Percentiles rank a stretch among this genome's conserved stretches.
These are phyloP conservation scores for Lanius ludovicianus DNA, from an alignment of 2,113 vertebrate species.

Conservation along the genomic window DNA sequence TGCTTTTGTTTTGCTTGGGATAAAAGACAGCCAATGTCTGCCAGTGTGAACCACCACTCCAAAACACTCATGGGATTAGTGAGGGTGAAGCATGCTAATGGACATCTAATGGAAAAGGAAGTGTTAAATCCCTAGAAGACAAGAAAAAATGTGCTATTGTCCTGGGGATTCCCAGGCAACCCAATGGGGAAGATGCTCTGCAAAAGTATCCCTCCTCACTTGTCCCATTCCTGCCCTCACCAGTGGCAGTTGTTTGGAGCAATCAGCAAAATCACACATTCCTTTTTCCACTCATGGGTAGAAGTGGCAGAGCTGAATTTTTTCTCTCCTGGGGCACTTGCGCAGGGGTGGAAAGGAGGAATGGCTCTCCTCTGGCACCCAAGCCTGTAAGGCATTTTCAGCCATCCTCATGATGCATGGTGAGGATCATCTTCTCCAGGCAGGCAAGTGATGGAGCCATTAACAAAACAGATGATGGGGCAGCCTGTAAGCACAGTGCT, in stretches of 20 bases:
- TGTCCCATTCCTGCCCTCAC: neutral
- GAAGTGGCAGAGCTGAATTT: neutral
- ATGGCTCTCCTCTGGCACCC: neutral
- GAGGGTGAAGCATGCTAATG: neutral
- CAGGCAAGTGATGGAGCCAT: neutral
- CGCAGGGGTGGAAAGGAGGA: neutral
- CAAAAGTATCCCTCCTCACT: neutral
- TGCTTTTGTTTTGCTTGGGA: neutral
- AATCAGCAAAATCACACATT: neutral
- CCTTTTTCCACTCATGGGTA: neutral
- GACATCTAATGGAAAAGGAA: neutral
- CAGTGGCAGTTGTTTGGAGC: accelerated
- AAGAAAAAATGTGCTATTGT: neutral
- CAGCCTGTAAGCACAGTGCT: accelerated
- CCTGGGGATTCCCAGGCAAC: neutral
- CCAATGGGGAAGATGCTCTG: accelerated
- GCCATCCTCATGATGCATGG: neutral
- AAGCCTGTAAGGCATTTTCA: neutral
- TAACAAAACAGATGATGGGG: neutral
- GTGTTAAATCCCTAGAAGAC: neutral
- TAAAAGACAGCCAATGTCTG: neutral
- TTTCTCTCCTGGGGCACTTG: neutral
- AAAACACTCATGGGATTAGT: neutral
- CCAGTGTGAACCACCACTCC: neutral
- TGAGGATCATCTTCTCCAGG: neutral